Evolutionary conservation across 1,140 invertebrate species (phyloP), one percentile per base, ranked within the genome.

Genomic region (Anoplophora glabripennis): DNA sequence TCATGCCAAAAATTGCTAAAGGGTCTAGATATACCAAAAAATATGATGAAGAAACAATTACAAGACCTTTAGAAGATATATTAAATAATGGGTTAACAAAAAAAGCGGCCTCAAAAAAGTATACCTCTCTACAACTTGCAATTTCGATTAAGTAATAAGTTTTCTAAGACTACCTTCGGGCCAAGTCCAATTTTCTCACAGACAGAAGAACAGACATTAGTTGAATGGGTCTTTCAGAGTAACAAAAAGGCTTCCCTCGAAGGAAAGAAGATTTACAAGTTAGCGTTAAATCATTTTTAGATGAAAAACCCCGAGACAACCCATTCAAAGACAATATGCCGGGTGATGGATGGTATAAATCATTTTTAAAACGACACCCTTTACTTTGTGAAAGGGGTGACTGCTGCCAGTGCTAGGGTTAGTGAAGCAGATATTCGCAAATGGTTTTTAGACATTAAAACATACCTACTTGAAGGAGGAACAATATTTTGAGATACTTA

Each of bases 381-480:
- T 14, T 57, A 69, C 15, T 66, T 35, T 44, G 21, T 59, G 12
- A 67, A 35, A 59, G 61, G 58, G 15, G 53, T 68, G 12, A 58
- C 61, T 46, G 34, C 51, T 37, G 66, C 64, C 7, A 61, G 54
- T 53, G 59, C 73, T 12, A 3, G 52, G 2, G 67, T 77, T n/a
- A 68, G 66, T 10, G 72, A 76, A 70, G 33, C 34, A 48, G 63
- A 60, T n/a, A 70, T 76, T 38, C 17, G 71, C 37, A 51, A 63
- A 17, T 77, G 76, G 75, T 78, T 78, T 64, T 5, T 15, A 7
- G 55, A 70, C 28, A 64, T 77, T 11, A 46, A 68, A 53, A n/a
- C n/a, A n/a, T n/a, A n/a, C 37, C 21, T 70, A 72, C 65, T 64
- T 73, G 11, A 35, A 61, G 21, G 57, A 65, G 12, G 58, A 68